Base-by-base conservation (phyloP, 2,888 invertebrate species). In the Tridacna gigas region DNA sequence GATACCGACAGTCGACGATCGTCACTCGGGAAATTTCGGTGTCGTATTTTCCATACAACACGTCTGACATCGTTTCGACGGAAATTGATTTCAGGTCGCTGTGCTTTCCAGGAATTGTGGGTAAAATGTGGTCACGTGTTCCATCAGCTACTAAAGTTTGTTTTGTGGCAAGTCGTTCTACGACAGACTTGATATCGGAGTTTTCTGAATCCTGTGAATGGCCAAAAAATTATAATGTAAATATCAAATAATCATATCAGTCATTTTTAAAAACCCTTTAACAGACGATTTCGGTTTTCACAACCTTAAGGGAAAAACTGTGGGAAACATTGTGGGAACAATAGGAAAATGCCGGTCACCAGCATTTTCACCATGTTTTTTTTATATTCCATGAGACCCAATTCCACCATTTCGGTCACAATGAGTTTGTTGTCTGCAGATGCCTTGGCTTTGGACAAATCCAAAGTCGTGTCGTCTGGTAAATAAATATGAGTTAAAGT, bases 1-100 rank as follows among this genome's bases (percentile, higher is more conserved):
- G 86, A 47, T 86, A 86, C 73, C 86, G 47, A 77, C 85, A 85
- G 65, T 85, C 85, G 18, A 85, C 75, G 65, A 82, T 82, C 22
- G 80, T 85, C 56, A 80, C 80, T 20, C 74, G 37, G 22, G 75
- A 73, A 13, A 78, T 26, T 45, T 76, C 60, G 65, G 66, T 60
- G 63, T 45, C 56, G 74, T 76, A 86, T 25, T 78, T 74, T 22
- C 86, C 86, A n/a, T 51, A 37, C 18, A 83, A 45, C 47, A 83
- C 78, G n/a, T 83, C 80, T 11, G 80, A 71, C 83, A 83, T 79
- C 28, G 77, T 94, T 2, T 90, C 88, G 5, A 90, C 80, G 18
- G 91, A 88, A 82, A 94, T 92, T 51, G 89, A 87, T 80, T 92
- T 92, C 73, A 94, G 88, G 79, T 94, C 93, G 56, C 88, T 86